Percentiles rank a stretch among this genome's conserved stretches.
Evolutionary conservation across 2,888 invertebrate species (phyloP).

Genomic region (Chironomus tentans): DNA sequence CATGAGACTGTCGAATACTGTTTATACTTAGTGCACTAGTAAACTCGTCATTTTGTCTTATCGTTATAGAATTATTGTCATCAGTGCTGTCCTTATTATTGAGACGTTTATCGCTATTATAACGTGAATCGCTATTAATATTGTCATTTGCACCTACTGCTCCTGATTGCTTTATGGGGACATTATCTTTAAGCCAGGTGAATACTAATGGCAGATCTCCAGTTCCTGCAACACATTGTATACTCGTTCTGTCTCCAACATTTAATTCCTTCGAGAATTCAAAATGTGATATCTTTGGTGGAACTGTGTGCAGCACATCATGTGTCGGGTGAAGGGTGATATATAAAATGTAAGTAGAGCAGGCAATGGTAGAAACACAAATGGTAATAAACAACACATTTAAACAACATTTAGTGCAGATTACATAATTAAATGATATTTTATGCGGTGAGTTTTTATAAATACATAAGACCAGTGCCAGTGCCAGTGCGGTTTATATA

Average conservation of each 20-base stretch:
- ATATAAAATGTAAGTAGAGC: background rate
- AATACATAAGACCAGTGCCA: background rate
- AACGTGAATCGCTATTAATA: conserved; percentile 25
- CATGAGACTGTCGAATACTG: conserved; percentile 48
- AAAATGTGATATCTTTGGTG: conserved; percentile 57
- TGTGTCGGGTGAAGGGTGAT: no score
- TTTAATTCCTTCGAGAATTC: conserved; percentile 53
- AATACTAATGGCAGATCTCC: conserved; percentile 56
- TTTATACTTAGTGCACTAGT: conserved; percentile 51
- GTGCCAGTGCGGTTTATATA: background rate
- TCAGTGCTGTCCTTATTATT: conserved; percentile 19
- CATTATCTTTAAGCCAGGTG: conserved; percentile 54
- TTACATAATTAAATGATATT: conserved; percentile 1
- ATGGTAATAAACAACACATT: background rate
- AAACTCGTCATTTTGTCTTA: conserved; percentile 51
- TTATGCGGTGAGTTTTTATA: background rate
- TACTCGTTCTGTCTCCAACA: conserved; percentile 51
- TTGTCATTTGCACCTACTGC: conserved; percentile 21
- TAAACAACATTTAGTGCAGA: background rate
- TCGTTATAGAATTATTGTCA: conserved; percentile 39
- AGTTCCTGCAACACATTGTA: conserved; percentile 51
- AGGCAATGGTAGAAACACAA: background rate
- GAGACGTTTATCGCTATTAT: conserved; percentile 25
- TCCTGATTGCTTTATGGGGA: conserved; percentile 39
- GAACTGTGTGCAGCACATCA: conserved; percentile 43